Percentiles rank a stretch among this genome's conserved stretches.
These are phyloP conservation scores for Mionectes olivaceus DNA, from an alignment of 2,797 vertebrate genomes.

Conservation along the genomic window DNA sequence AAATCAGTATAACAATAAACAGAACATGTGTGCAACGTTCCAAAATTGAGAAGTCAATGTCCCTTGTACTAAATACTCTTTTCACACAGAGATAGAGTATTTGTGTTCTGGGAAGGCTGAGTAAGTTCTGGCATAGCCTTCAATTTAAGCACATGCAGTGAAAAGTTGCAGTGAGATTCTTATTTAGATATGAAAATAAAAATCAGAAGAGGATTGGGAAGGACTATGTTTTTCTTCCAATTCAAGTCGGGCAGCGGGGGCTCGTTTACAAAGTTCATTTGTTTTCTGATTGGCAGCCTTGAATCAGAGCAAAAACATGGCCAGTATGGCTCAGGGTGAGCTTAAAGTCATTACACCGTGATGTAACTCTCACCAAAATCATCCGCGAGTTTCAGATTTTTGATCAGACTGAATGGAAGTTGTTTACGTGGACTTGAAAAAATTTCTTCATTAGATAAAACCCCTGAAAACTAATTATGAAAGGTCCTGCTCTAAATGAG, in stretches of 20 bases:
- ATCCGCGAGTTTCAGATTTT: background rate
- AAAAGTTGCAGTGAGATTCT: background rate
- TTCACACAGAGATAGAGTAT: accelerated
- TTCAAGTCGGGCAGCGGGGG: background rate
- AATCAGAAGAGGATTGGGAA: background rate
- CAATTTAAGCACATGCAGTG: background rate
- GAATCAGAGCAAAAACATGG: background rate
- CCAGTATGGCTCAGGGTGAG: background rate
- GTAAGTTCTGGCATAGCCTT: background rate
- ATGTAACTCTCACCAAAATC: background rate
- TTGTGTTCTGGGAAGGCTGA: background rate
- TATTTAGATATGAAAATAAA: background rate
- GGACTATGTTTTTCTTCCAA: background rate
- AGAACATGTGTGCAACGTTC: background rate
- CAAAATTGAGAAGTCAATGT: background rate
- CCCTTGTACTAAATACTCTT: background rate
- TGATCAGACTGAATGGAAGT: background rate
- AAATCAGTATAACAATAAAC: background rate
- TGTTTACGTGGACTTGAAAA: slow-evolving; percentile 2
- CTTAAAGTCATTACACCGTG: background rate
- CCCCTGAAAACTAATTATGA: slow-evolving; percentile 37
- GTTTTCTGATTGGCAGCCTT: background rate
- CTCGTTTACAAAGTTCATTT: background rate
- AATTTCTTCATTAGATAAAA: background rate
- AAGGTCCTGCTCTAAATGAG: slow-evolving; percentile 28